Conservation (phyloP, 2,113 vertebrate genomes). For the Peromyscus californicus region DNA sequence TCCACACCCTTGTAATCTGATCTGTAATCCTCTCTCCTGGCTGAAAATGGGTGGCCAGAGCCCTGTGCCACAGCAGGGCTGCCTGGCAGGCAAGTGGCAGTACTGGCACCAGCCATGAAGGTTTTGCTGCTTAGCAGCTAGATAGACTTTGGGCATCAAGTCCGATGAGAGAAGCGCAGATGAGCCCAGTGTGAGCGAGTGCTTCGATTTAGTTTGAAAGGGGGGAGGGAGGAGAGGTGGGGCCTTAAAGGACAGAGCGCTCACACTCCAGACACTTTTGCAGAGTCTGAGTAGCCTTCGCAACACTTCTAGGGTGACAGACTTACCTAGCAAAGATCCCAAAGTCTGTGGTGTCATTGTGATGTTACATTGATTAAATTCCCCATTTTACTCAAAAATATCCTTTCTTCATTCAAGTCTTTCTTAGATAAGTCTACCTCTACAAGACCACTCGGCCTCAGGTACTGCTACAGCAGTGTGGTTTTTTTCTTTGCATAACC, state of each 20-base stretch:
- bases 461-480: neutral
- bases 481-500: neutral
- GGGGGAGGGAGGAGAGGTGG: too few species aligned
- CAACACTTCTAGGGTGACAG: neutral
- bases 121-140: neutral
- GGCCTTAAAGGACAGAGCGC: neutral
- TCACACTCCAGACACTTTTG: neutral
- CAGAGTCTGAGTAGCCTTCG: too few species aligned
- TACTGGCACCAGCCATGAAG: neutral
- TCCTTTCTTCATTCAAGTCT: neutral
- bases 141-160: neutral
- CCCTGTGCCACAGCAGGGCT: neutral
- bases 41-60: neutral
- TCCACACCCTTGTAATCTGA: neutral
- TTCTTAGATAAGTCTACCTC: neutral
- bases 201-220: neutral
- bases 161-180: neutral
- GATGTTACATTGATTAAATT: neutral
- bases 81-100: accelerated
- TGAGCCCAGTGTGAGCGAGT: neutral
- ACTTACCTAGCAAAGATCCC: neutral
- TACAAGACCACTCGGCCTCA: neutral
- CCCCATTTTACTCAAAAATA: neutral
- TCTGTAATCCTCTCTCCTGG: neutral
- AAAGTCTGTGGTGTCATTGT: neutral